Evolutionary conservation across 2,797 vertebrate species (phyloP).

Genomic region (Pantherophis vulpinus): DNA sequence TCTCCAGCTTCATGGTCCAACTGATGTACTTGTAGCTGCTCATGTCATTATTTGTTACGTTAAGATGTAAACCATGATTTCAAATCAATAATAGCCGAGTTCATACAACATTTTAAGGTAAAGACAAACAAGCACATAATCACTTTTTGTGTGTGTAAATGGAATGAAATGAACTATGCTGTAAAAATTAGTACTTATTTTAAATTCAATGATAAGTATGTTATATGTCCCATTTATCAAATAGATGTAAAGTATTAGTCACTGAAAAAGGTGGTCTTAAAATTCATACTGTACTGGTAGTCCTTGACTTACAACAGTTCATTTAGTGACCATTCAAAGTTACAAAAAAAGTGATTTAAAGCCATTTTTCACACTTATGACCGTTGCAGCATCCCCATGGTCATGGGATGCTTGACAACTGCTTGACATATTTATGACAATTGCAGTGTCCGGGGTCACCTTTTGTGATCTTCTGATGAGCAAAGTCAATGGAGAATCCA

Average conservation of each 20-base stretch:
- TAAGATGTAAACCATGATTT: not conserved
- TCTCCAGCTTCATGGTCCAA: not conserved
- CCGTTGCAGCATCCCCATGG: too few species aligned
- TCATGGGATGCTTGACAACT: too few species aligned
- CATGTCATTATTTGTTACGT: not conserved
- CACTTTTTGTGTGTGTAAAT: not conserved
- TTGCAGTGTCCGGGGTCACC: too few species aligned
- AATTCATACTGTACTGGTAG: not conserved
- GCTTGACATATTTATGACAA: too few species aligned
- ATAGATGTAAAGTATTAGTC: slow-evolving; percentile 10
- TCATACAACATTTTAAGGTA: not conserved
- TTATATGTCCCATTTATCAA: not conserved
- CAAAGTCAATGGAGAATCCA: too few species aligned
- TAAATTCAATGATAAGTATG: not conserved
- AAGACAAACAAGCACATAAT: not conserved
- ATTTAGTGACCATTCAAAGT: too few species aligned
- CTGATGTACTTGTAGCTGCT: not conserved
- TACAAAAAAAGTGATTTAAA: too few species aligned
- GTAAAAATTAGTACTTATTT: not conserved
- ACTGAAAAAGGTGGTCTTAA: not conserved
- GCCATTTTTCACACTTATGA: too few species aligned
- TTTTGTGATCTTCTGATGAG: too few species aligned
- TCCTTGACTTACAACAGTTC: too few species aligned
- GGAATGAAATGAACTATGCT: not conserved
- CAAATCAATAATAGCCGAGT: not conserved